A percentile compares a stretch with the other conserved stretches of the same genome.
These are phyloP conservation scores for Centropyge bicolor DNA, from an alignment of 2,797 vertebrate species.

Conservation along the genomic window DNA sequence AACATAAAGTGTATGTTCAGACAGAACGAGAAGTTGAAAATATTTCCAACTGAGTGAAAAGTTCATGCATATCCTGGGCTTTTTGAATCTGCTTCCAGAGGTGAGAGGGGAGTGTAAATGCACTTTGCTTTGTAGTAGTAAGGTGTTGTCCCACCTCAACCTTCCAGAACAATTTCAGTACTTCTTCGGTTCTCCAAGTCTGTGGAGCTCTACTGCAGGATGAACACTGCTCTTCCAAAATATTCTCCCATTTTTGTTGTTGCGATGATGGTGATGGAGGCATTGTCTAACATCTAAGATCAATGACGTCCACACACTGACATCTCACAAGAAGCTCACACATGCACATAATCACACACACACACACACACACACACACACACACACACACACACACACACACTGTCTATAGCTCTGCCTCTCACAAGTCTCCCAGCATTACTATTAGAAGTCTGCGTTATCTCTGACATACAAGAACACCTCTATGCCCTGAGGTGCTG, in stretches of 20 bases:
- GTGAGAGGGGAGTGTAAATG: background rate
- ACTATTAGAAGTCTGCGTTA: slow-evolving; percentile 3
- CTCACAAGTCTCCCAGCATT: slow-evolving; percentile 5
- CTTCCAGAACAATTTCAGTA: background rate
- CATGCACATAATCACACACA: no score
- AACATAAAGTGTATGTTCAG: background rate
- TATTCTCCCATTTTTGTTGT: no score
- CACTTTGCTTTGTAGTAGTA: no score
- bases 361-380: background rate
- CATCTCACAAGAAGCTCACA: slow-evolving; percentile 1
- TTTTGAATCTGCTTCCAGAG: no score
- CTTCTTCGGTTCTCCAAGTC: background rate
- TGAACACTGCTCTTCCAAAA: no score
- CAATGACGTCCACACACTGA: background rate
- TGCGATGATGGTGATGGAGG: background rate
- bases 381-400: background rate
- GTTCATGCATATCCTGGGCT: background rate
- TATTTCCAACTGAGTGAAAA: background rate
- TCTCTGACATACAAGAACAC: slow-evolving; percentile 31
- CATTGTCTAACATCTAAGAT: no score
- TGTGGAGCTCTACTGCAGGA: no score
- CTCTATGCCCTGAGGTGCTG: background rate
- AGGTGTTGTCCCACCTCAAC: no score
- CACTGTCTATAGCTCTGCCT: background rate
- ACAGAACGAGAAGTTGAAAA: background rate